These are phyloP conservation scores for Neoniphon sammara DNA, from an alignment of 2,797 vertebrate genomes.

Conservation along the genomic window DNA sequence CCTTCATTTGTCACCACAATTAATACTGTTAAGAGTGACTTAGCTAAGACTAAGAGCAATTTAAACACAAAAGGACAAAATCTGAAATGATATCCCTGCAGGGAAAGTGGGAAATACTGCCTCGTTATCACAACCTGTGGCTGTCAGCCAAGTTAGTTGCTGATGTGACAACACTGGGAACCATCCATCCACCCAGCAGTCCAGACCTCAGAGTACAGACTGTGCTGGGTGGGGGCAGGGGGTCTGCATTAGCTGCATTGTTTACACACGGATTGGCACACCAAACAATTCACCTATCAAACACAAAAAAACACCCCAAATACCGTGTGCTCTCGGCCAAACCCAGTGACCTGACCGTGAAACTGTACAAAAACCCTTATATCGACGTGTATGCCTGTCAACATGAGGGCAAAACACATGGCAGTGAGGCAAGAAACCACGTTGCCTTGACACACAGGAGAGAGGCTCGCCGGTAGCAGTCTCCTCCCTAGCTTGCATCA, in stretches of 20 bases:
- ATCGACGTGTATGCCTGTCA: not conserved
- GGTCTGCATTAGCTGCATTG: constrained; percentile 4
- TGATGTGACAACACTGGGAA: constrained; percentile 58
- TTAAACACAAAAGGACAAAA: no score
- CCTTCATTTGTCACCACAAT: no score
- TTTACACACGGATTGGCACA: constrained; percentile 27
- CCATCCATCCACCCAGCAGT: constrained; percentile 35
- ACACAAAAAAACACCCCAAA: constrained; percentile 31
- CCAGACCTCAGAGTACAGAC: constrained; percentile 29
- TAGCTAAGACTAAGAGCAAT: no score
- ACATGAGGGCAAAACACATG: constrained; percentile 25
- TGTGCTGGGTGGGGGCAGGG: constrained; percentile 41
- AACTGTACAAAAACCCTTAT: not conserved
- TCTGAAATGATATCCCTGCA: no score
- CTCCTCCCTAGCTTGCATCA: not conserved
- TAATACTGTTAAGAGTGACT: no score
- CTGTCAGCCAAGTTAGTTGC: constrained; percentile 31
- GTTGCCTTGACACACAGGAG: constrained; percentile 69
- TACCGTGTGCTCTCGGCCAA: not conserved
- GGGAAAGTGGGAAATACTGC: not conserved
- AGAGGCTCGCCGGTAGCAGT: not conserved
- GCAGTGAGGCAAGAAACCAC: constrained; percentile 67
- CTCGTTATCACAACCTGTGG: constrained; percentile 36
- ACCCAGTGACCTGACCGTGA: constrained; percentile 1
- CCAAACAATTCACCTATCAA: constrained; percentile 37